Conservation (phyloP, 1,140 invertebrate species). For the Cotesia typhae region DNA sequence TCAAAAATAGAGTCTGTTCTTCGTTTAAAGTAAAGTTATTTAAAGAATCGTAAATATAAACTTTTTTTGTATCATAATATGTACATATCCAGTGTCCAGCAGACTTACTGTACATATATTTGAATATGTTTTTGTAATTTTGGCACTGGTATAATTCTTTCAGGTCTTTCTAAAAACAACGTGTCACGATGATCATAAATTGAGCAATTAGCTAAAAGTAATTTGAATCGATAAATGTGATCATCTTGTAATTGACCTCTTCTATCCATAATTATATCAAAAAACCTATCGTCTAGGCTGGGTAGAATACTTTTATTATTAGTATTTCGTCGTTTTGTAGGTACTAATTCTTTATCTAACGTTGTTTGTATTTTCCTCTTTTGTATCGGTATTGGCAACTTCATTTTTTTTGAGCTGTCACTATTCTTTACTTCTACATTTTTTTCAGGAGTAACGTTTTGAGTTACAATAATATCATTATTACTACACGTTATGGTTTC, state of each 20-base stretch:
- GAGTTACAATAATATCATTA: too few relatives aligned
- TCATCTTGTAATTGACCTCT: neutral
- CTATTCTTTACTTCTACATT: too few relatives aligned
- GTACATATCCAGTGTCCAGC: slow-evolving; percentile 26
- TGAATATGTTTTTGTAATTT: slow-evolving; percentile 8
- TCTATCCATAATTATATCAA: neutral
- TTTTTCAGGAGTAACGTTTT: too few relatives aligned
- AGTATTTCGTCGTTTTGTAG: neutral
- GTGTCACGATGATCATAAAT: slow-evolving; percentile 2
- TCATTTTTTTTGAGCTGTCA: too few relatives aligned
- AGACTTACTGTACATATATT: slow-evolving; percentile 6
- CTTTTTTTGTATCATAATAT: slow-evolving; percentile 21
- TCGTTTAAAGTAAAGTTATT: neutral
- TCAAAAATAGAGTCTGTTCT: neutral
- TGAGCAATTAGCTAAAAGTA: too few relatives aligned
- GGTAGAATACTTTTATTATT: neutral
- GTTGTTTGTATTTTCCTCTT: too few relatives aligned
- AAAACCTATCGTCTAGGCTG: neutral
- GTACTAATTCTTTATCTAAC: neutral
- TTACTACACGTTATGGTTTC: too few relatives aligned
- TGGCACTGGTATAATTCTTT: neutral
- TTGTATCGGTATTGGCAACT: too few relatives aligned
- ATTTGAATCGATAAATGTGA: neutral
- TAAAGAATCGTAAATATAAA: slow-evolving; percentile 29
- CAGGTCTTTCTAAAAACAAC: neutral